phyloP scores from a whole-genome alignment of 2,113 vertebrate genomes.

The Bufo bufo region DNA sequence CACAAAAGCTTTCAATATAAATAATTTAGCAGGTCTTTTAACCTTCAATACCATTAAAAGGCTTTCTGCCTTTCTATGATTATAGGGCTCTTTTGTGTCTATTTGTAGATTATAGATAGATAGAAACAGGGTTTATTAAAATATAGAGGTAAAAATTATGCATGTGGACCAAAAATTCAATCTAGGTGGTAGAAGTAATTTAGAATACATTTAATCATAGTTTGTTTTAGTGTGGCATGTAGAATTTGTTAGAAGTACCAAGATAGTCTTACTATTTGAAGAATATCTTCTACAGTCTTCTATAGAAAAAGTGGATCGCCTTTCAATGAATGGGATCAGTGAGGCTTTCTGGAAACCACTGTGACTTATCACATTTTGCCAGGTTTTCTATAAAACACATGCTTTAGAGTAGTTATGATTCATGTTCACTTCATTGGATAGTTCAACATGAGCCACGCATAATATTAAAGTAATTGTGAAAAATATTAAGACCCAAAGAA shows the following conservation, averaged over 20 bases:
- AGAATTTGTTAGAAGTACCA: neutral
- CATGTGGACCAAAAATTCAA: neutral
- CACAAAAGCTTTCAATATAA: neutral
- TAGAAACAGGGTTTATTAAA: neutral
- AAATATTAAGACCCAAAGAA: neutral
- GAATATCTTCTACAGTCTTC: conserved; percentile 11
- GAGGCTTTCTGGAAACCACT: neutral
- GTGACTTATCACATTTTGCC: neutral
- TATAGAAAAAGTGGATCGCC: neutral
- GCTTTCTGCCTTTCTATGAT: neutral
- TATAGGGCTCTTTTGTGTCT: neutral
- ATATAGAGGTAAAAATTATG: neutral
- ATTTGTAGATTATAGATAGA: neutral
- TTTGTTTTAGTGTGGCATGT: conserved; percentile 7
- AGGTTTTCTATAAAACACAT: neutral
- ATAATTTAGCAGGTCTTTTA: neutral
- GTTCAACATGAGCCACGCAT: neutral
- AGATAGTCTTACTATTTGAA: conserved; percentile 12
- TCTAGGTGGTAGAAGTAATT: neutral
- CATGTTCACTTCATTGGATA: neutral
- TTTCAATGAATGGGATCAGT: neutral
- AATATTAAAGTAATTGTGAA: neutral
- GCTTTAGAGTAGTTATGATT: neutral
- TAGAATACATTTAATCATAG: neutral
- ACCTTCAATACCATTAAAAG: neutral